Evolutionary conservation across 2,888 invertebrate species (phyloP).

Genomic region (Onthophagus sagittarius): DNA sequence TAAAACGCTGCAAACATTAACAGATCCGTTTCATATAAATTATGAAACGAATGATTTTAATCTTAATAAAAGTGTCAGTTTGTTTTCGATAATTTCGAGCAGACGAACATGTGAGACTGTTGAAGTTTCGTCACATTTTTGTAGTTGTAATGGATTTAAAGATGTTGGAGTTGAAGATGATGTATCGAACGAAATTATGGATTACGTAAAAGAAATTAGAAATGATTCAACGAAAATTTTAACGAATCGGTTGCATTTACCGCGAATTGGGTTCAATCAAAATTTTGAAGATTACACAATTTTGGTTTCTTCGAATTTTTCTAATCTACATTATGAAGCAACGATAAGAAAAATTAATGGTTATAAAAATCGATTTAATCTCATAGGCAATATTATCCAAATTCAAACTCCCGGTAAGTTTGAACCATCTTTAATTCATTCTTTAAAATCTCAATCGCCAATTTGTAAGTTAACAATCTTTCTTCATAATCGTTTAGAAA

Average conservation of each 20-base stretch:
- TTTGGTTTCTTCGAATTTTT: neutral
- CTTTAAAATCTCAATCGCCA: neutral
- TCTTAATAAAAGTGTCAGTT: conserved; percentile 60
- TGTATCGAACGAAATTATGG: neutral
- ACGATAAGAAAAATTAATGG: neutral
- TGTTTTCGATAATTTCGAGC: conserved; percentile 68
- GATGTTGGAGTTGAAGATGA: neutral
- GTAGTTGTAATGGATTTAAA: conserved; percentile 67
- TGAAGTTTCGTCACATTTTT: conserved; percentile 78
- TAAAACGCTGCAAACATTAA: conserved; percentile 70
- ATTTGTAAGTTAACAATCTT: neutral
- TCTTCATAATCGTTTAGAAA: neutral
- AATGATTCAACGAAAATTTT: neutral
- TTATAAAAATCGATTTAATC: neutral
- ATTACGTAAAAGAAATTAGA: neutral
- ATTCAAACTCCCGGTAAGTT: neutral
- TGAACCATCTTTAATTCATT: neutral
- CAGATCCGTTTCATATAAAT: conserved; percentile 46
- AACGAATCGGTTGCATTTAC: neutral
- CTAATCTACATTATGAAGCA: neutral
- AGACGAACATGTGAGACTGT: conserved; percentile 73
- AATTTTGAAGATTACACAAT: conserved; percentile 3
- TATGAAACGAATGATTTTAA: neutral
- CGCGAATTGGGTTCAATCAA: neutral
- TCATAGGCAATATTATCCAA: neutral